Percentiles rank a stretch among this genome's conserved stretches.
Evolutionary conservation across 2,888 invertebrate genomes (phyloP).

Genomic region (Pantelozetes paolii): DNA sequence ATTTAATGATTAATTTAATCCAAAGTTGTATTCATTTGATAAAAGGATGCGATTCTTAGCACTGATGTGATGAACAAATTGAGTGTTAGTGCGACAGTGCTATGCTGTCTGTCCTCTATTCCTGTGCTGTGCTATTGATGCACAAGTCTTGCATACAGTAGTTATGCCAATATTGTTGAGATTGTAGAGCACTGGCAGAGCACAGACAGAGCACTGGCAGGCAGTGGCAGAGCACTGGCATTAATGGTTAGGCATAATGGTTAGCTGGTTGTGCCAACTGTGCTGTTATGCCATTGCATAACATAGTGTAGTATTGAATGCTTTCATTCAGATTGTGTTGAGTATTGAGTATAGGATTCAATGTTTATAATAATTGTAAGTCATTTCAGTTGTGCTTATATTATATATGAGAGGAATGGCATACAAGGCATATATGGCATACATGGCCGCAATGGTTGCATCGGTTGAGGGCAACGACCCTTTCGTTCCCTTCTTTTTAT

Average conservation of each 20-base stretch:
- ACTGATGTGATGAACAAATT: too few species aligned
- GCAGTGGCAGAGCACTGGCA: background rate
- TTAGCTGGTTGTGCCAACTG: background rate
- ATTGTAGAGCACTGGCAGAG: background rate
- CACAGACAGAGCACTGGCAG: background rate
- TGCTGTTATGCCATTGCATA: constrained; percentile 6
- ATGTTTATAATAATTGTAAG: background rate
- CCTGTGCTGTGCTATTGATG: too few species aligned
- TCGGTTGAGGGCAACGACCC: constrained; percentile 23
- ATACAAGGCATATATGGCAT: background rate
- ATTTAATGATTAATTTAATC: too few species aligned
- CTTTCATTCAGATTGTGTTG: background rate
- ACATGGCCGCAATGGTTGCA: background rate
- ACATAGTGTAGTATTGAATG: background rate
- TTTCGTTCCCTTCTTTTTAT: background rate
- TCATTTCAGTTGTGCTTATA: background rate
- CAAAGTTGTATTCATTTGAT: too few species aligned
- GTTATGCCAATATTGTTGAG: too few species aligned
- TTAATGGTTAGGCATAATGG: background rate
- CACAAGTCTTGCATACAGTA: too few species aligned
- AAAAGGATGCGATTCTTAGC: too few species aligned
- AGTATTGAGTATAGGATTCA: constrained; percentile 1
- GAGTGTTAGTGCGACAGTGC: too few species aligned
- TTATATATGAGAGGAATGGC: background rate
- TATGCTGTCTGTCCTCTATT: too few species aligned